Conservation (phyloP, 2,797 vertebrate species). For the Malacoctenus gilli region DNA sequence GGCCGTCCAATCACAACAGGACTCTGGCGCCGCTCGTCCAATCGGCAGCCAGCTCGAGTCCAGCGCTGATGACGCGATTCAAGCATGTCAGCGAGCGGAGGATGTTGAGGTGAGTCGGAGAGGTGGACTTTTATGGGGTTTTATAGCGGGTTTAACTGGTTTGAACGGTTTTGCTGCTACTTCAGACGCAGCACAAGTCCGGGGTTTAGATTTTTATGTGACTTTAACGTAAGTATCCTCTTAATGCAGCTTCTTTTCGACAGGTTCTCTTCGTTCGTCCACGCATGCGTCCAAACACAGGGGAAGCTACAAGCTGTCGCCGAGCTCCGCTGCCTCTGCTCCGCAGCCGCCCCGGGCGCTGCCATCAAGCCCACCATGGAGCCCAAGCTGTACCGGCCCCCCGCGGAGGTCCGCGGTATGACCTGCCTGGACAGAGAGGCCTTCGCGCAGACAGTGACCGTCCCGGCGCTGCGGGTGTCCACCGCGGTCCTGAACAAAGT, state of each 20-base stretch:
- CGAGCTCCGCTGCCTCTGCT: slow-evolving; percentile 7
- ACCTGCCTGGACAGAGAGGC: slow-evolving; percentile 86
- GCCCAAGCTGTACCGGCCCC: slow-evolving; percentile 78
- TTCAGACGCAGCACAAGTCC: too few relatives aligned
- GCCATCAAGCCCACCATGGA: slow-evolving; percentile 68
- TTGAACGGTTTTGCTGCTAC: too few relatives aligned
- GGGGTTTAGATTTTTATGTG: too few relatives aligned
- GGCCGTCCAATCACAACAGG: slow-evolving; percentile 40
- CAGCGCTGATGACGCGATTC: slow-evolving; percentile 56
- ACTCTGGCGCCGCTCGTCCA: slow-evolving; percentile 37
- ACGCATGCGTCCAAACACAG: slow-evolving; percentile 27
- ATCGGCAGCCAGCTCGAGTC: slow-evolving; percentile 51
- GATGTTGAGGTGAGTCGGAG: slow-evolving; percentile 77
- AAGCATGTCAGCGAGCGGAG: slow-evolving; percentile 40
- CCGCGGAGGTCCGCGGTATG: slow-evolving; percentile 89
- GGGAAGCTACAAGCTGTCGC: slow-evolving; percentile 10
- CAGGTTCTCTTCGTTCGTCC: slow-evolving; percentile 59
- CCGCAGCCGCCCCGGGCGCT: slow-evolving; percentile 5
- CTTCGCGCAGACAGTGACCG: slow-evolving; percentile 86
- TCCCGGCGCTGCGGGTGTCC: slow-evolving; percentile 89
- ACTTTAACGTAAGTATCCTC: too few relatives aligned
- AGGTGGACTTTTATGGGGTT: neutral
- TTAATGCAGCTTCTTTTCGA: too few relatives aligned
- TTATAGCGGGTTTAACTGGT: too few relatives aligned
- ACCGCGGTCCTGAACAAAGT: slow-evolving; percentile 82